phyloP scores from a whole-genome alignment of 2,888 invertebrate species.

The Drosophila niveifrons region DNA sequence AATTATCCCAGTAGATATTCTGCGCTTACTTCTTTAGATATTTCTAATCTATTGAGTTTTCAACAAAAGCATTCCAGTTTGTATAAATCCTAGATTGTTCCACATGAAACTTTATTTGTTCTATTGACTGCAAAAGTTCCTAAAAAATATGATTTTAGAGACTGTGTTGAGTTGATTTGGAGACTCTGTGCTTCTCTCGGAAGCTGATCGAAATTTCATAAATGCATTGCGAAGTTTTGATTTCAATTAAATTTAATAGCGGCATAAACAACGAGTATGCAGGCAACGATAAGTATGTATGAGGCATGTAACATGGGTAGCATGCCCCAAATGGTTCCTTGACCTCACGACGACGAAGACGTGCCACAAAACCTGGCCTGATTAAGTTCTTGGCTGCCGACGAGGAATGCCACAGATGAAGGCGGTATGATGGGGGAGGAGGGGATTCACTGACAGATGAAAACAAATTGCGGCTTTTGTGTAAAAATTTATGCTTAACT shows the following conservation, averaged over 20 bases:
- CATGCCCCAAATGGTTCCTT: slow-evolving; percentile 65
- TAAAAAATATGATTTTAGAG: too few relatives aligned
- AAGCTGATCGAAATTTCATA: slow-evolving; percentile 34
- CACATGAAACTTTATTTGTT: too few relatives aligned
- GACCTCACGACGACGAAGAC: slow-evolving; percentile 52
- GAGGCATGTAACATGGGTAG: slow-evolving; percentile 14
- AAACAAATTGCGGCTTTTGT: slow-evolving; percentile 82
- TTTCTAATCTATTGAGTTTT: too few relatives aligned
- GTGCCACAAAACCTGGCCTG: slow-evolving; percentile 57
- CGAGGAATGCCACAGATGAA: background rate
- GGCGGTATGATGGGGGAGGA: background rate
- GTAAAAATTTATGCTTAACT: slow-evolving; percentile 81
- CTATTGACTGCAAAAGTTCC: too few relatives aligned
- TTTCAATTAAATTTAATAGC: slow-evolving; percentile 81
- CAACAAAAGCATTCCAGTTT: too few relatives aligned
- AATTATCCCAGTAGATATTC: too few relatives aligned
- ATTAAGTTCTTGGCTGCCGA: slow-evolving; percentile 71
- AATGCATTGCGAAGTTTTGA: slow-evolving; percentile 63
- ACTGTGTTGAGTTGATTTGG: too few relatives aligned
- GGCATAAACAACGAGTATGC: slow-evolving; percentile 66
- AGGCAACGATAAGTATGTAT: slow-evolving; percentile 32
- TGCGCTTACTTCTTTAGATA: too few relatives aligned
- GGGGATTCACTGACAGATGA: slow-evolving; percentile 64
- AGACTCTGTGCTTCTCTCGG: background rate
- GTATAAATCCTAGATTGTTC: too few relatives aligned